Evolutionary conservation across 2,888 invertebrate genomes (phyloP).

Genomic region (Globia sparganii): DNA sequence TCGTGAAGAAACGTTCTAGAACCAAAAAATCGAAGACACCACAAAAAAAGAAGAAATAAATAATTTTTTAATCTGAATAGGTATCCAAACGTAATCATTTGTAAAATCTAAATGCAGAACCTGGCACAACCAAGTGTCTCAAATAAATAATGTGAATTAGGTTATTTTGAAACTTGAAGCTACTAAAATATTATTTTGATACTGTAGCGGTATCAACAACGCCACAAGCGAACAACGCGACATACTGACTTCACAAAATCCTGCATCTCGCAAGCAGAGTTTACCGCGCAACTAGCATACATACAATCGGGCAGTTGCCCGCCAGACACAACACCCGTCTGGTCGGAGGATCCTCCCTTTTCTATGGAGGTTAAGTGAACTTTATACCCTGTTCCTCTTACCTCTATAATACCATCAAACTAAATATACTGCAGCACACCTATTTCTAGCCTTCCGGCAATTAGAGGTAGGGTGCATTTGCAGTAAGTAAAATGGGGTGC

Average conservation of each 20-base stretch:
- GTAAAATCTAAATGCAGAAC: background rate
- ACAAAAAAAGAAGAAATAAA: background rate
- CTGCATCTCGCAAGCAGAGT: no score
- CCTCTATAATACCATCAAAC: background rate
- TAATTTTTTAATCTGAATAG: background rate
- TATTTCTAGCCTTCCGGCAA: background rate
- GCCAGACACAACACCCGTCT: no score
- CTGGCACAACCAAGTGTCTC: background rate
- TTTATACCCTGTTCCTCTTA: no score
- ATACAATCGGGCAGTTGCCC: no score
- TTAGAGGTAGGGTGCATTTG: background rate
- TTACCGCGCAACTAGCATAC: no score
- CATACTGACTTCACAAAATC: no score
- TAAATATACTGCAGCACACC: background rate
- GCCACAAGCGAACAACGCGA: no score
- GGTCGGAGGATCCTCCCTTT: no score
- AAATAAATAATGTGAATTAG: background rate
- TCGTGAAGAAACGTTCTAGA: no score
- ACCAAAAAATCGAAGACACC: no score
- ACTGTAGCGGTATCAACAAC: no score
- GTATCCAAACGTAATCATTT: background rate
- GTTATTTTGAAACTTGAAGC: background rate
- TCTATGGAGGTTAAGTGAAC: no score
- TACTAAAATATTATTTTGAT: background rate
- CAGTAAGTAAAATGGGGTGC: slow-evolving; percentile 9